A percentile compares a stretch with the other conserved stretches of the same genome.
These are phyloP conservation scores for Ammospiza nelsoni DNA, from an alignment of 2,113 vertebrate genomes.

Conservation along the genomic window DNA sequence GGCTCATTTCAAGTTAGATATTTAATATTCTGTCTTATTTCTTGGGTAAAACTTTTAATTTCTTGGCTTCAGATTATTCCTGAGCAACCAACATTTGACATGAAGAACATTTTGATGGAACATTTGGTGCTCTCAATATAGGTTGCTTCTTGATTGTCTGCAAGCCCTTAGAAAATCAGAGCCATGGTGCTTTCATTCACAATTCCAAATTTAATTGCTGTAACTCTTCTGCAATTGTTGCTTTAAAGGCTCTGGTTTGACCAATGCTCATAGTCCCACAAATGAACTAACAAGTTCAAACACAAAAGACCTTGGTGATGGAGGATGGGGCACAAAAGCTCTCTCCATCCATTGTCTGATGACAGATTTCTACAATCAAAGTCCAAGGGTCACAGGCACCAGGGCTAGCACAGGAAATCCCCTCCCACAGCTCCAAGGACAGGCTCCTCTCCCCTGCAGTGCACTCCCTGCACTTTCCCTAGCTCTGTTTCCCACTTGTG, in stretches of 20 bases:
- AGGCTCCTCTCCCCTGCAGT: too few species aligned
- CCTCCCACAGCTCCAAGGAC: too few species aligned
- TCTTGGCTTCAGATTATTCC: not conserved
- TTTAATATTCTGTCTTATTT: not conserved
- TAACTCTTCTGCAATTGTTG: not conserved
- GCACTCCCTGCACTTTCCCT: too few species aligned
- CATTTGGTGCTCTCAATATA: not conserved
- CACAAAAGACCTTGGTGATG: too few species aligned
- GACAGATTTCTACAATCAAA: too few species aligned
- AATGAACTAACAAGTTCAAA: too few species aligned
- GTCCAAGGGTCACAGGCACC: too few species aligned
- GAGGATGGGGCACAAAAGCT: too few species aligned
- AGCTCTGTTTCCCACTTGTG: too few species aligned
- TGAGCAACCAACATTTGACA: not conserved
- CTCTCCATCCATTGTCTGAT: too few species aligned
- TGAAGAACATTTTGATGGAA: not conserved
- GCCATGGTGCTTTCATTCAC: not conserved
- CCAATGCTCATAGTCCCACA: not conserved
- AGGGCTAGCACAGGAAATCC: too few species aligned
- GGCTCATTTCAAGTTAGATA: not conserved
- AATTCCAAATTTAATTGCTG: not conserved
- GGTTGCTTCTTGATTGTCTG: not conserved
- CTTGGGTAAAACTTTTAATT: not conserved
- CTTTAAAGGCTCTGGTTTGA: not conserved
- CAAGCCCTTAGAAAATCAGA: not conserved